Evolutionary conservation across 2,113 vertebrate species (phyloP).

Genomic region (Rhinopomastus cyanomelas): DNA sequence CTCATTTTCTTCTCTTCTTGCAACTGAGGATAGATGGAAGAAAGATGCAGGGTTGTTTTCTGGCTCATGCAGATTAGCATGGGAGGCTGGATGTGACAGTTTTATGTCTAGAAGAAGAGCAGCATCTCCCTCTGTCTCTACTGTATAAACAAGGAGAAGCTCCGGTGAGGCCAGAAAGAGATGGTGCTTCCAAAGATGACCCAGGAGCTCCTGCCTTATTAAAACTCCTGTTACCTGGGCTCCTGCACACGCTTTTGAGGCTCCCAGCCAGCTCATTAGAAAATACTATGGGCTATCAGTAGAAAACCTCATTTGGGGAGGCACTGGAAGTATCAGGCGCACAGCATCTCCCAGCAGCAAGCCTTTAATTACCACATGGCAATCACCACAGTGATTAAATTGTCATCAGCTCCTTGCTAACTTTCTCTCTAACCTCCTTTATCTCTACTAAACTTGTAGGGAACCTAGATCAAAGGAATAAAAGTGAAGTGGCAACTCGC

Average conservation of each 20-base stretch:
- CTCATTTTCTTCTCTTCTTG: background rate
- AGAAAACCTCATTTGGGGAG: background rate
- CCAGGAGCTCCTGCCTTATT: background rate
- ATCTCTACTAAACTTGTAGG: background rate
- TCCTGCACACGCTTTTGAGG: background rate
- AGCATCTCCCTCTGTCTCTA: background rate
- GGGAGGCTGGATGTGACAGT: background rate
- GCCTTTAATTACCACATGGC: constrained; percentile 13
- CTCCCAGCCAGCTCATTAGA: background rate
- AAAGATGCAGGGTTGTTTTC: background rate
- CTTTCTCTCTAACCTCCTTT: background rate
- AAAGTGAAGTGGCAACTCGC: background rate
- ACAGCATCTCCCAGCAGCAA: background rate
- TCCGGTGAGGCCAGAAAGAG: background rate
- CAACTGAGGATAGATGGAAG: background rate
- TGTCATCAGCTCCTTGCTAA: background rate
- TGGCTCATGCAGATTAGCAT: background rate
- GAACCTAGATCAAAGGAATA: background rate
- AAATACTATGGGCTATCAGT: background rate
- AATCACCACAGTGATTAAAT: background rate
- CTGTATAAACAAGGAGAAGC: background rate
- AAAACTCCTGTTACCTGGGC: background rate
- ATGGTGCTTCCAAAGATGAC: background rate
- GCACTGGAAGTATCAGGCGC: background rate
- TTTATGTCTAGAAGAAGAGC: background rate